Conservation (phyloP, 2,888 invertebrate species). For the Blera fallax region DNA sequence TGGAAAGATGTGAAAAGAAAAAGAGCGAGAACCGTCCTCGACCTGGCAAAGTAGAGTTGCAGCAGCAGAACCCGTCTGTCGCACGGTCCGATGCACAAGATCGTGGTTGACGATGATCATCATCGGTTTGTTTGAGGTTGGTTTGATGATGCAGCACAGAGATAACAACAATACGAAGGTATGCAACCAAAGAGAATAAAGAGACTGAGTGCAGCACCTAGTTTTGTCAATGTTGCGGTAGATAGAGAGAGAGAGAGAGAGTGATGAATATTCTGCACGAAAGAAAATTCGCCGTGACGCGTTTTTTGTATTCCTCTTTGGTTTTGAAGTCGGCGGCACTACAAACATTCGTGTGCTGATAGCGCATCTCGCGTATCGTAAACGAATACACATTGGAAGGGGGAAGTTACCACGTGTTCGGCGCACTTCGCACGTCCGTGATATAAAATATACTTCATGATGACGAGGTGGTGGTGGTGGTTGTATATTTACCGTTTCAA, state of each 20-base stretch:
- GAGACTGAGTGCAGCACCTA: slow-evolving; percentile 8
- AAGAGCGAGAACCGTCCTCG: slow-evolving; percentile 70
- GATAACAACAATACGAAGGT: not conserved
- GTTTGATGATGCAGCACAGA: slow-evolving; percentile 12
- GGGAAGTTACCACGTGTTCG: slow-evolving; percentile 47
- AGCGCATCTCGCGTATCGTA: slow-evolving; percentile 16
- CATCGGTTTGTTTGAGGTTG: slow-evolving; percentile 17
- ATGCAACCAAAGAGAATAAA: slow-evolving; percentile 35
- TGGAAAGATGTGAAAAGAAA: not conserved
- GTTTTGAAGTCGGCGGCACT: slow-evolving; percentile 16
- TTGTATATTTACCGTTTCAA: slow-evolving; percentile 5
- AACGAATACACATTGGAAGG: not conserved
- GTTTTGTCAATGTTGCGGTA: not conserved
- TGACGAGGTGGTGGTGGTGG: not conserved
- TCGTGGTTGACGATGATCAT: slow-evolving; percentile 21
- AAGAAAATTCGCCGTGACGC: slow-evolving; percentile 24
- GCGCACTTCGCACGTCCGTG: slow-evolving; percentile 32
- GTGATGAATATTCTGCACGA: not conserved
- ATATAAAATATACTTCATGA: not conserved
- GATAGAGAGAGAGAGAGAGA: not conserved
- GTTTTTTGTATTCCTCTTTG: slow-evolving; percentile 36
- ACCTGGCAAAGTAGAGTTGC: slow-evolving; percentile 29
- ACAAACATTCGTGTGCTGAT: slow-evolving; percentile 42
- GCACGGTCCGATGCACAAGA: slow-evolving; percentile 13
- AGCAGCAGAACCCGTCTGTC: not conserved